phyloP scores from a whole-genome alignment of 2,888 invertebrate species.

The Operophtera brumata region DNA sequence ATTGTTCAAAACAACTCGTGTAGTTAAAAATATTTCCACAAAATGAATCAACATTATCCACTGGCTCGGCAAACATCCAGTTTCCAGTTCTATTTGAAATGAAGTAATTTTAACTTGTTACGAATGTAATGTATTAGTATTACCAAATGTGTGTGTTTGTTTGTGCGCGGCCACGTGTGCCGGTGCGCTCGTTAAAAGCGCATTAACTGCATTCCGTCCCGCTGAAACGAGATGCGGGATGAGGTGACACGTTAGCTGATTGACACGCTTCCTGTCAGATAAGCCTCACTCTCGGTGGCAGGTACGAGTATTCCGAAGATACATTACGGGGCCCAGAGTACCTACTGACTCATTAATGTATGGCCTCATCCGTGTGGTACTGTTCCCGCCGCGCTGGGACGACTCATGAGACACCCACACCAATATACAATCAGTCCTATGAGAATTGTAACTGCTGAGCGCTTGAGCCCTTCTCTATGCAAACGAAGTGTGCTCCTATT shows the following conservation, averaged over 20 bases:
- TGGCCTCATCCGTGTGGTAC: background rate
- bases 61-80: background rate
- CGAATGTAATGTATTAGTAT: slow-evolving; percentile 10
- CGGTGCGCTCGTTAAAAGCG: slow-evolving; percentile 60
- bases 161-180: slow-evolving; percentile 43
- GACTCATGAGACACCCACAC: too few species aligned
- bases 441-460: too few species aligned
- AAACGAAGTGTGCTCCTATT: too few species aligned
- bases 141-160: slow-evolving; percentile 32
- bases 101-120: slow-evolving; percentile 37
- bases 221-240: slow-evolving; percentile 25
- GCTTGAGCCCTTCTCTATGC: too few species aligned
- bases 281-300: background rate
- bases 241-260: slow-evolving; percentile 32
- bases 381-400: background rate
- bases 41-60: background rate
- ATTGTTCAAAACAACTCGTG: background rate
- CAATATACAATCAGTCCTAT: too few species aligned
- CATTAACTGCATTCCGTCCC: slow-evolving; percentile 57
- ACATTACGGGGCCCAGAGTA: background rate
- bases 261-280: slow-evolving; percentile 33
- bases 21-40: background rate
- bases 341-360: background rate
- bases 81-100: slow-evolving; percentile 12
- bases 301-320: slow-evolving; percentile 1